Evolutionary conservation across 1,140 invertebrate species (phyloP).

Genomic region (Eubasilissa regina): DNA sequence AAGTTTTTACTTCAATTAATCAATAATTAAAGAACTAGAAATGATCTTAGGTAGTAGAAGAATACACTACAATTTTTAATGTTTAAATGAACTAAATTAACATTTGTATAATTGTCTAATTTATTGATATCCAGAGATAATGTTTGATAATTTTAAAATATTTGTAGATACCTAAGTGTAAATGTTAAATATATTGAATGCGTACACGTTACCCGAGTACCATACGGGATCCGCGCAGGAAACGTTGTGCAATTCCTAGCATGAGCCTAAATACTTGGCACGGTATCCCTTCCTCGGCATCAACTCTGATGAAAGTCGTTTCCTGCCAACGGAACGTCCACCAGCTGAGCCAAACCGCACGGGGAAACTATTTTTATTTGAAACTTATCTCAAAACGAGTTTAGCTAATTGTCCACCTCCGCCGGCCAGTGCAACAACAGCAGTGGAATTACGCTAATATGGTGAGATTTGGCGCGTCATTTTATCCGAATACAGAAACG

Average conservation of each 20-base stretch:
- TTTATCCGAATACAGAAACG: background rate
- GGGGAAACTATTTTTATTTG: constrained; percentile 17
- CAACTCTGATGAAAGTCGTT: constrained; percentile 43
- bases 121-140: too few species aligned
- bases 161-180: too few species aligned
- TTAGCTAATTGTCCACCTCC: constrained; percentile 5
- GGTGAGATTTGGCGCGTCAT: background rate
- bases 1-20: too few species aligned
- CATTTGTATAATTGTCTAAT: too few species aligned
- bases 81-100: too few species aligned
- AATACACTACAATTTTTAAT: too few species aligned
- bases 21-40: too few species aligned
- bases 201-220: background rate
- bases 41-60: too few species aligned
- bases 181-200: too few species aligned
- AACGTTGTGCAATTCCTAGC: constrained; percentile 19
- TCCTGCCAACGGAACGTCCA: constrained; percentile 21
- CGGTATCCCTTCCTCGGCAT: constrained; percentile 34
- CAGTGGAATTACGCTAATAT: background rate
- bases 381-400: background rate
- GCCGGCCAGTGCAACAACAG: constrained; percentile 1
- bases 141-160: too few species aligned
- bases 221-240: constrained; percentile 10
- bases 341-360: constrained; percentile 10
- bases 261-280: constrained; percentile 44